Conservation (phyloP, 2,888 invertebrate genomes). For the Agriotes lineatus region DNA sequence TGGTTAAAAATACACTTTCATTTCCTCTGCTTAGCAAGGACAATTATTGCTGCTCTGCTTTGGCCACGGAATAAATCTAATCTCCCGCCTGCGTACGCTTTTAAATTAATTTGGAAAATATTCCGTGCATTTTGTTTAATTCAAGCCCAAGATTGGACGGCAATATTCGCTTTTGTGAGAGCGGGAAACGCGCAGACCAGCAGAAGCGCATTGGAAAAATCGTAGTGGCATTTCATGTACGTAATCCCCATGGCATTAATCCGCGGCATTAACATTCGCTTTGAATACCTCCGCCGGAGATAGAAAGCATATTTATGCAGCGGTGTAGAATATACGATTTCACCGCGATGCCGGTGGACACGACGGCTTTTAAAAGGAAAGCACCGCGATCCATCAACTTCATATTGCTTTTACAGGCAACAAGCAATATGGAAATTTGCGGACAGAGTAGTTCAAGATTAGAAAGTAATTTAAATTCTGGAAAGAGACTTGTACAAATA, state of each 20-base stretch:
- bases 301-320: too few species aligned
- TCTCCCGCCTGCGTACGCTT: background rate
- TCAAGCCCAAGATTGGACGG: too few species aligned
- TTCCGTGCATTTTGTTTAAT: too few species aligned
- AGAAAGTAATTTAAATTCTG: constrained; percentile 3
- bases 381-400: constrained; percentile 1
- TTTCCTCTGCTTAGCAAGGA: background rate
- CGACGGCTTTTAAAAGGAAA: background rate
- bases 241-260: too few species aligned
- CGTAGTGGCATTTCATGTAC: too few species aligned
- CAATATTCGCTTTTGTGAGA: too few species aligned
- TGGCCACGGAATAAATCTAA: background rate
- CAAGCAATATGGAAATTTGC: background rate
- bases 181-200: too few species aligned
- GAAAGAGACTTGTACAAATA: too few species aligned
- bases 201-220: too few species aligned
- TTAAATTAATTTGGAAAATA: background rate
- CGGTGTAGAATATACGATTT: background rate
- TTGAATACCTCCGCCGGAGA: background rate
- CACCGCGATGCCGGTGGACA: background rate
- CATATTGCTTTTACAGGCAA: background rate
- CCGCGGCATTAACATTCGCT: too few species aligned
- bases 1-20: constrained; percentile 13
- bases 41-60: background rate
- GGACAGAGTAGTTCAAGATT: background rate